phyloP scores from a whole-genome alignment of 1,140 invertebrate species.

The Nebria ingens region DNA sequence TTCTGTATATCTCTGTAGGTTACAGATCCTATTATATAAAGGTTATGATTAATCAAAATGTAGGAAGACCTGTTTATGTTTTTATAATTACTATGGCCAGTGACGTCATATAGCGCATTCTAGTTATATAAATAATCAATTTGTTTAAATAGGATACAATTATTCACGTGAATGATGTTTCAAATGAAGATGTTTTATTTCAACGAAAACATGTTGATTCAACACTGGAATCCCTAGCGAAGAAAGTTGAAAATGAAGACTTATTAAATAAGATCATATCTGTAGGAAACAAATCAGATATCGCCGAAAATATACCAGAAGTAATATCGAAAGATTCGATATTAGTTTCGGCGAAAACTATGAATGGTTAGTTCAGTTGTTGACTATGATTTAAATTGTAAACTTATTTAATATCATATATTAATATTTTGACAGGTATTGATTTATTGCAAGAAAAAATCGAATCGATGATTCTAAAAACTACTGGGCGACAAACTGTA shows the following conservation, averaged over 20 bases:
- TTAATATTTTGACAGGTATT: constrained; percentile 37
- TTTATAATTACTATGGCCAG: too few species aligned
- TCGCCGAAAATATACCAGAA: constrained; percentile 27
- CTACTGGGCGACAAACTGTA: constrained; percentile 41
- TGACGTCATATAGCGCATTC: background rate
- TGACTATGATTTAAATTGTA: constrained; percentile 13
- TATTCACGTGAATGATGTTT: constrained; percentile 72
- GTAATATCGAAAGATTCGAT: constrained; percentile 28
- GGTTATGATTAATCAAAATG: too few species aligned
- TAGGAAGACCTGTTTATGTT: too few species aligned
- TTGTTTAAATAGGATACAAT: constrained; percentile 57
- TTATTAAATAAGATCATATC: constrained; percentile 54
- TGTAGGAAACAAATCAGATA: constrained; percentile 76
- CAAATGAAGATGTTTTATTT: constrained; percentile 60
- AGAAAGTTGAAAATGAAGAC: constrained; percentile 36
- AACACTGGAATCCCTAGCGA: constrained; percentile 50
- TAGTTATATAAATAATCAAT: constrained; percentile 12
- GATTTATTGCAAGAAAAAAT: constrained; percentile 42
- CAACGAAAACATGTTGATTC: constrained; percentile 62
- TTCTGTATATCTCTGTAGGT: too few species aligned
- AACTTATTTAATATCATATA: constrained; percentile 16
- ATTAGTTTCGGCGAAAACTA: constrained; percentile 40
- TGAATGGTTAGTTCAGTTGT: constrained; percentile 36
- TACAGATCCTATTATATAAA: too few species aligned
- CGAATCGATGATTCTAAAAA: constrained; percentile 44